phyloP scores from a whole-genome alignment of 1,140 invertebrate genomes.

The Batillaria attramentaria region DNA sequence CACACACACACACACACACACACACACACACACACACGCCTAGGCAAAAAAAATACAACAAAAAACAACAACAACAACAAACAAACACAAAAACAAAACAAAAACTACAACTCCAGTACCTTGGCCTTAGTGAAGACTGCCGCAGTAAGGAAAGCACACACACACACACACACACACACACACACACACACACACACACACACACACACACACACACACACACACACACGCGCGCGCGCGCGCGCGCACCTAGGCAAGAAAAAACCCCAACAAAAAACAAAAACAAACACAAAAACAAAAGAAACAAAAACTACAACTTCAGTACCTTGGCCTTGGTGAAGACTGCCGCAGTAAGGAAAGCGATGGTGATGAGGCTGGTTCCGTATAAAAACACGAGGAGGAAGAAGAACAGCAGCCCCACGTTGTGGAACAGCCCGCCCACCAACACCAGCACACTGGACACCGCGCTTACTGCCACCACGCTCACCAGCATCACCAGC shows the following conservation, averaged over 20 bases:
- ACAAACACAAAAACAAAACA: too few species aligned
- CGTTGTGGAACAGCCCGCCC: neutral
- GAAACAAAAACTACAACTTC: neutral
- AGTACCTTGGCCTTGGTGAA: slow-evolving; percentile 13
- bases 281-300: neutral
- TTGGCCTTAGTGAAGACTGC: too few species aligned
- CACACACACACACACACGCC: too few species aligned
- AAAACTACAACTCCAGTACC: too few species aligned
- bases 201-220: slow-evolving; percentile 1
- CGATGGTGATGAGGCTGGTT: slow-evolving; percentile 17
- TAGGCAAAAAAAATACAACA: too few species aligned
- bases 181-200: slow-evolving; percentile 17
- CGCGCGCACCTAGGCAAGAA: neutral
- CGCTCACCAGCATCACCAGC: neutral
- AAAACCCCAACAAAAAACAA: neutral
- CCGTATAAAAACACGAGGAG: slow-evolving; percentile 23
- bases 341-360: slow-evolving; percentile 5
- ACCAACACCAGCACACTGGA: neutral
- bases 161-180: slow-evolving; percentile 1
- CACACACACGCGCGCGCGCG: neutral
- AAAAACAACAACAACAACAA: neutral
- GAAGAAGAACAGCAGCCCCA: neutral
- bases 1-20: too few species aligned
- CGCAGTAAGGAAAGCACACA: neutral
- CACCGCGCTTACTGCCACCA: neutral